Evolutionary conservation across 2,797 vertebrate species (phyloP).

Genomic region (Acipenser ruthenus): DNA sequence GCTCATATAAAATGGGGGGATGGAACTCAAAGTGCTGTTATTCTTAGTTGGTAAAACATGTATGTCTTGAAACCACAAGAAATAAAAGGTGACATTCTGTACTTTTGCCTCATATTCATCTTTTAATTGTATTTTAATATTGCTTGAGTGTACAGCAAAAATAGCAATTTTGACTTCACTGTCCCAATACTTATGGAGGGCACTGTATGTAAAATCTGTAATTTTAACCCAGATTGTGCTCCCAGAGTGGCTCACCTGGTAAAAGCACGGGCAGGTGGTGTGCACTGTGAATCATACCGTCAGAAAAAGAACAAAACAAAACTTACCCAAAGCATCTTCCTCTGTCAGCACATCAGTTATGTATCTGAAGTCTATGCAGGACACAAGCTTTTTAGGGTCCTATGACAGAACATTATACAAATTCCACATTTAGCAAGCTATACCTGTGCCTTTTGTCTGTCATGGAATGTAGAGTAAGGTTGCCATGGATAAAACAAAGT

Average conservation of each 20-base stretch:
- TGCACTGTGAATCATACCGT: slow-evolving; percentile 2
- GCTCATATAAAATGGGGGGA: no score
- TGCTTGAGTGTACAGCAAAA: no score
- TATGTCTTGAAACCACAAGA: no score
- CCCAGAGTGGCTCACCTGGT: neutral
- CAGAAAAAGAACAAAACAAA: slow-evolving; percentile 4
- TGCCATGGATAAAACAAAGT: neutral
- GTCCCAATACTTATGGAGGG: no score
- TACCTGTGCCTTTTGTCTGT: no score
- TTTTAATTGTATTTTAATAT: no score
- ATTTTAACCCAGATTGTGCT: neutral
- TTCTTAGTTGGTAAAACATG: no score
- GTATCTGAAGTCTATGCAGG: slow-evolving; percentile 74
- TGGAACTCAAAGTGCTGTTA: no score
- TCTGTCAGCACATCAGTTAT: slow-evolving; percentile 67
- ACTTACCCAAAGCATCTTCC: slow-evolving; percentile 62
- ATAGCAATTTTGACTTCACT: no score
- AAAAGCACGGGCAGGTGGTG: neutral
- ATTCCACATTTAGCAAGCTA: neutral
- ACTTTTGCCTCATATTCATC: no score
- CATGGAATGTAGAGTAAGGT: neutral
- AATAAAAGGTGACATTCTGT: no score
- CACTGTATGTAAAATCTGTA: no score
- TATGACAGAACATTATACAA: slow-evolving; percentile 24
- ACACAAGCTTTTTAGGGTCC: slow-evolving; percentile 60